phyloP scores from a whole-genome alignment of 1,140 invertebrate species.

The Pogonomyrmex barbatus region DNA sequence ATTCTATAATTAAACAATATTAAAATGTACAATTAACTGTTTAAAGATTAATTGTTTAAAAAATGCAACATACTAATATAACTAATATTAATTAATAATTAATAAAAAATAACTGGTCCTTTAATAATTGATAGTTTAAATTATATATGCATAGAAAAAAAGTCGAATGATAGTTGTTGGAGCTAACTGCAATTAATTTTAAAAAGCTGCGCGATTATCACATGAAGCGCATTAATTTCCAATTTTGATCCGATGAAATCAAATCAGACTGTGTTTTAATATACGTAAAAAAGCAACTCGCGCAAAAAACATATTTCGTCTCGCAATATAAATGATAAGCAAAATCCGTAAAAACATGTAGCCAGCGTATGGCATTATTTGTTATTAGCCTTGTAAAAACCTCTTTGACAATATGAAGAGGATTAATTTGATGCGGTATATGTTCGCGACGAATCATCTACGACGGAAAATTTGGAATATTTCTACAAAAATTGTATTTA shows the following conservation, averaged over 20 bases:
- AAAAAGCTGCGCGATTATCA: constrained; percentile 3
- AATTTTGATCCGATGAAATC: constrained; percentile 36
- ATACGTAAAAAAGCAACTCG: background rate
- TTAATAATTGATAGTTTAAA: background rate
- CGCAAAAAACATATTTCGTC: constrained; percentile 27
- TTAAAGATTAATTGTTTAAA: background rate
- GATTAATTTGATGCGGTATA: constrained; percentile 12
- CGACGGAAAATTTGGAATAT: constrained; percentile 18
- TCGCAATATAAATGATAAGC: constrained; percentile 25
- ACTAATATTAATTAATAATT: background rate
- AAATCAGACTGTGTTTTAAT: constrained; percentile 27
- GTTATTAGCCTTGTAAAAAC: constrained; percentile 41
- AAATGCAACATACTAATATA: background rate
- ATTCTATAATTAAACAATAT: constrained; percentile 16
- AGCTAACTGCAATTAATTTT: background rate
- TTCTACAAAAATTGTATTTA: constrained; percentile 51
- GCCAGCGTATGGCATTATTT: constrained; percentile 10
- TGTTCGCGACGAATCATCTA: background rate
- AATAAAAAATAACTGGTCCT: background rate
- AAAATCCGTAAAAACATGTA: background rate
- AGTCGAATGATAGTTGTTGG: background rate
- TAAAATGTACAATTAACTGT: background rate
- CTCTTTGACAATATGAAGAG: background rate
- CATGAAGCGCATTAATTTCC: constrained; percentile 21
- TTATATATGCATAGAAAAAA: background rate